Percentiles rank a stretch among this genome's conserved stretches.
phyloP scores from a whole-genome alignment of 1,140 invertebrate genomes.

The Drosophila carrolli region DNA sequence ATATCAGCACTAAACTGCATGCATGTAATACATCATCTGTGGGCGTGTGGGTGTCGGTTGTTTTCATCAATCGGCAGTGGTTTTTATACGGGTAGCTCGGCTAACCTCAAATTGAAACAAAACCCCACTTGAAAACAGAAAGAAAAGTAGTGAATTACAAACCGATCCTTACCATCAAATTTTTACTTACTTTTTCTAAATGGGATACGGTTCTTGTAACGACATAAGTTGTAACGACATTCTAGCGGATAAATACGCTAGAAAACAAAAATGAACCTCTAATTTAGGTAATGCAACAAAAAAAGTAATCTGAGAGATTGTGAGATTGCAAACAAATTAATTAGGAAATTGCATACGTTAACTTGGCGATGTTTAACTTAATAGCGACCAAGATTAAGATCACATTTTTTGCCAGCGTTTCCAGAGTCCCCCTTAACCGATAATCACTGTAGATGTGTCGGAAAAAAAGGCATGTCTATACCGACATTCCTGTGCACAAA shows the following conservation, averaged over 20 bases:
- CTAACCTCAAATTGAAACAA: slow-evolving; percentile 28
- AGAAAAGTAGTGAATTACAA: background rate
- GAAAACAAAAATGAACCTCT: no score
- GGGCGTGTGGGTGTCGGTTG: slow-evolving; percentile 19
- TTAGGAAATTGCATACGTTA: slow-evolving; percentile 43
- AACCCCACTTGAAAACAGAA: slow-evolving; percentile 18
- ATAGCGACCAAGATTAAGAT: slow-evolving; percentile 37
- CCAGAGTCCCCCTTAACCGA: slow-evolving; percentile 48
- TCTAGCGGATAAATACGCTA: no score
- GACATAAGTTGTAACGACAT: no score
- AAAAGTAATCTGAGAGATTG: slow-evolving; percentile 11
- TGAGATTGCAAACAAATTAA: slow-evolving; percentile 38
- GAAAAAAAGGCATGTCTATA: slow-evolving; percentile 54
- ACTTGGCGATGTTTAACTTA: slow-evolving; percentile 32
- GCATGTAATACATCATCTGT: slow-evolving; percentile 41
- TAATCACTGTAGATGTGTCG: slow-evolving; percentile 53
- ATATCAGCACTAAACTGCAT: slow-evolving; percentile 47
- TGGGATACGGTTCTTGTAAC: no score
- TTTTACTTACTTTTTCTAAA: background rate
- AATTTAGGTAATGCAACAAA: background rate
- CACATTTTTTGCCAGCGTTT: slow-evolving; percentile 21
- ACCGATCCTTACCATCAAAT: background rate
- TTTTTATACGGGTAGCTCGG: background rate
- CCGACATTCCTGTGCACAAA: slow-evolving; percentile 57
- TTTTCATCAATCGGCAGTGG: slow-evolving; percentile 27